A percentile compares a stretch with the other conserved stretches of the same genome.
Evolutionary conservation across 2,113 vertebrate genomes (phyloP).

Genomic region (Nannobrachium achirus): DNA sequence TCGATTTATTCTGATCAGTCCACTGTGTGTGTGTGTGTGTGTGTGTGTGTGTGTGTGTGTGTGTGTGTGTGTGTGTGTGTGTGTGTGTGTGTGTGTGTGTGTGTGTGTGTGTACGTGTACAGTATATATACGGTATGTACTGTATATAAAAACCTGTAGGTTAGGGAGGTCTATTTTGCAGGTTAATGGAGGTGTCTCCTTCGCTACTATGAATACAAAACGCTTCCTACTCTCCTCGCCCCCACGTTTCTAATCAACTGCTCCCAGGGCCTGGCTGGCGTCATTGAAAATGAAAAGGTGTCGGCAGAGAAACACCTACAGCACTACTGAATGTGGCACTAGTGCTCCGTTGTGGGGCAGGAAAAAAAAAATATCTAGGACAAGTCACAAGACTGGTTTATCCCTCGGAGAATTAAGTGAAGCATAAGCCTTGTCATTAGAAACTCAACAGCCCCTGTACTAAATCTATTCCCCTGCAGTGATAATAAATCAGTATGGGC

Average conservation of each 20-base stretch:
- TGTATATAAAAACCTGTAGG: not conserved
- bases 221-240: not conserved
- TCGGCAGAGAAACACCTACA: slow-evolving; percentile 32
- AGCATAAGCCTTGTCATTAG: slow-evolving; percentile 37
- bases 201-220: slow-evolving; percentile 23
- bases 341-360: slow-evolving; percentile 17
- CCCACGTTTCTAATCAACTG: slow-evolving; percentile 18
- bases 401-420: slow-evolving; percentile 59
- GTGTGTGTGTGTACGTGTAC: too few relatives aligned
- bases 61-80: too few relatives aligned
- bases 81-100: too few relatives aligned
- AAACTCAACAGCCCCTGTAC: slow-evolving; percentile 48
- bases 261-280: slow-evolving; percentile 26
- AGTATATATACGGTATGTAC: not conserved
- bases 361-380: slow-evolving; percentile 40
- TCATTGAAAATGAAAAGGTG: slow-evolving; percentile 50
- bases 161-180: slow-evolving; percentile 19
- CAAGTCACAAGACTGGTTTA: slow-evolving; percentile 23
- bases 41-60: too few relatives aligned
- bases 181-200: slow-evolving; percentile 37
- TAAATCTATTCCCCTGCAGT: slow-evolving; percentile 41
- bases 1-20: too few relatives aligned
- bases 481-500: slow-evolving; percentile 34
- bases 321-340: slow-evolving; percentile 26
- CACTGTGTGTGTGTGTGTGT: too few relatives aligned